Evolutionary conservation across 2,888 invertebrate genomes (phyloP), one percentile per base, ranked within the genome.

Genomic region (Hybos culiciformis): DNA sequence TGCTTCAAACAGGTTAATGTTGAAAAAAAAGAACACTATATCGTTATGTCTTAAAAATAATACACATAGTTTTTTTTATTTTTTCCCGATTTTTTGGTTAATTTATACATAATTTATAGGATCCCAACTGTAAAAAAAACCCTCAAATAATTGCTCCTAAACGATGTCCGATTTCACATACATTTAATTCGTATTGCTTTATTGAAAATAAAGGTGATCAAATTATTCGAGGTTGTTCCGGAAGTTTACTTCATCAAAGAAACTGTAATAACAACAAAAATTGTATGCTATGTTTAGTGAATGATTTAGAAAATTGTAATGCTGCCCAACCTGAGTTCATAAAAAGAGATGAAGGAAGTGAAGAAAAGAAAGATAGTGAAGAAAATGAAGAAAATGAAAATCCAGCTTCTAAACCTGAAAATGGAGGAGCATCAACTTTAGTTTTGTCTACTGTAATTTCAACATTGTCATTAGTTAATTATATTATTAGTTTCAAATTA

Each of bases 171-270:
- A 47, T 55, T 3, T 55, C 63, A 24, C 56, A 57, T 3, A 49
- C 58, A 1, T 45, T 42, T 4, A 61, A 63, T 34, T 57, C 62
- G n/a, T 63, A 61, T 34, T 64, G 63, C 44, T 64, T 53, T 29
- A 55, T 58, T 7, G 51, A 51, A 17, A 31, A 37, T 37, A 38
- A 39, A 2, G 26, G 44, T 3, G 43, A 33, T 5, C 48, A 46
- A 0, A 34, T 55, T 0, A 47, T 51, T 36, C 50, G 65, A 1
- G 63, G 65, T 15, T 64, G 63, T 41, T 50, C 59, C 0, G 29
- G 54, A 6, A 51, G 53, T 23, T 48, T 56, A 0, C 48, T 49
- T 40, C 56, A 62, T 32, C 62, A 64, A 24, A 32, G 48, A 8
- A 48, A 43, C 9, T 63, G 65, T 23, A 19, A 33, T 15, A 19